Evolutionary conservation across 2,797 vertebrate genomes (phyloP), one percentile per base, ranked within the genome.

Genomic region (Hylomyscus alleni): DNA sequence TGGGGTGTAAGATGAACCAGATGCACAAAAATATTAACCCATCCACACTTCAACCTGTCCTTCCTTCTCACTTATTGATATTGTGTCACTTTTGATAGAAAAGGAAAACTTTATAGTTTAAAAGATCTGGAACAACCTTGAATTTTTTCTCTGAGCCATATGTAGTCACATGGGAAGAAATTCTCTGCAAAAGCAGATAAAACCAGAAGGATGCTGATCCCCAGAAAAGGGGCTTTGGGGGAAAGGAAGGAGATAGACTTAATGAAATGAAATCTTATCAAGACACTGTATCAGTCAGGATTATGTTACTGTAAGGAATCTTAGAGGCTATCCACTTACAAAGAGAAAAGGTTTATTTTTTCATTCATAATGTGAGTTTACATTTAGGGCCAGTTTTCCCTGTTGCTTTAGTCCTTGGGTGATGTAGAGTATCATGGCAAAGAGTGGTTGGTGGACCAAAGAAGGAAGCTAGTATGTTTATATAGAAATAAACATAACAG

Each of bases 71-170:
- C 60, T 31, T 3, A 85, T 6, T 80, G 24, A 58, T 62, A 20
- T 65, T 87, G 22, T 92, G 24, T 84, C 17, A 19, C 54, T 86
- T 86, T 87, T 89, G 29, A 89, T 90, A n/a, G 50, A 50, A 37
- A 91, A 80, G 44, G 29, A 52, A 67, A 17, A 72, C 6, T 44
- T 34, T 75, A 34, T n/a, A 19, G 7, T 73, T 92, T 52, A 75
- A 73, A 82, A 78, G 47, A 60, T 52, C 50, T 50, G 75, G 65
- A 77, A 78, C 4, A 80, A 67, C 5, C 65, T 87, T 44, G 40
- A 13, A 2, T 50, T 85, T 67, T 52, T 91, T 86, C n/a, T 75
- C 22, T 67, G 56, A 65, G 37, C 60, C 22, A 60, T 58, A 52
- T 52, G 24, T 67, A 86, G 65, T 58, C 2, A 14, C 52, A 85